Conservation (phyloP, 2,888 invertebrate species). For the Chrysolina americana region DNA sequence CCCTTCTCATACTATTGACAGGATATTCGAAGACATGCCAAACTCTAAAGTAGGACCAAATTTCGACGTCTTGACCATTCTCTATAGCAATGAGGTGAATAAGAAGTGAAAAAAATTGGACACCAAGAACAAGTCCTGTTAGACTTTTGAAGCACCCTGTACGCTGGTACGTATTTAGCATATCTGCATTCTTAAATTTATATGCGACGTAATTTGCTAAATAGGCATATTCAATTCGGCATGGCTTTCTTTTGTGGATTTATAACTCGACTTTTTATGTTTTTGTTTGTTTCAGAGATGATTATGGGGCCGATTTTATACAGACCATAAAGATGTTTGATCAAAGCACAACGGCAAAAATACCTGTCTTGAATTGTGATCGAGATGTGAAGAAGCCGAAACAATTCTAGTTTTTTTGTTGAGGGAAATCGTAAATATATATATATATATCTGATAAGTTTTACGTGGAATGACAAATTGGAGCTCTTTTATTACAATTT, state of each 20-base stretch:
- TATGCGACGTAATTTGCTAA: slow-evolving; percentile 17
- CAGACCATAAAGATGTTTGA: slow-evolving; percentile 18
- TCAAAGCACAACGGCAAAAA: background rate
- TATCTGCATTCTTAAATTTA: background rate
- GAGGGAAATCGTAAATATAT: background rate
- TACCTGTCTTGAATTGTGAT: slow-evolving; percentile 6
- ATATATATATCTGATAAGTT: background rate
- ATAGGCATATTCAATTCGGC: background rate
- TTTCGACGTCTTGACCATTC: too few species aligned
- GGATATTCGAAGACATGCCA: too few species aligned
- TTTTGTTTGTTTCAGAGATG: slow-evolving; percentile 20
- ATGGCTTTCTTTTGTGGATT: background rate
- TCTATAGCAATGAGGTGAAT: too few species aligned
- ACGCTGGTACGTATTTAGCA: background rate
- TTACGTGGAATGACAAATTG: background rate
- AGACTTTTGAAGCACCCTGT: background rate
- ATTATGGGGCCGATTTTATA: background rate
- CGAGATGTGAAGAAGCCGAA: slow-evolving; percentile 16
- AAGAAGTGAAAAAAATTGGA: too few species aligned
- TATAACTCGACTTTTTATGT: background rate
- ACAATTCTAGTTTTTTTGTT: background rate
- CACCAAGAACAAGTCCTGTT: background rate
- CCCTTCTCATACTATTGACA: too few species aligned
- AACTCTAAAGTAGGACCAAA: too few species aligned
- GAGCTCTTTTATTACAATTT: background rate